phyloP scores from a whole-genome alignment of 2,113 vertebrate species.

The Neomonachus schauinslandi region DNA sequence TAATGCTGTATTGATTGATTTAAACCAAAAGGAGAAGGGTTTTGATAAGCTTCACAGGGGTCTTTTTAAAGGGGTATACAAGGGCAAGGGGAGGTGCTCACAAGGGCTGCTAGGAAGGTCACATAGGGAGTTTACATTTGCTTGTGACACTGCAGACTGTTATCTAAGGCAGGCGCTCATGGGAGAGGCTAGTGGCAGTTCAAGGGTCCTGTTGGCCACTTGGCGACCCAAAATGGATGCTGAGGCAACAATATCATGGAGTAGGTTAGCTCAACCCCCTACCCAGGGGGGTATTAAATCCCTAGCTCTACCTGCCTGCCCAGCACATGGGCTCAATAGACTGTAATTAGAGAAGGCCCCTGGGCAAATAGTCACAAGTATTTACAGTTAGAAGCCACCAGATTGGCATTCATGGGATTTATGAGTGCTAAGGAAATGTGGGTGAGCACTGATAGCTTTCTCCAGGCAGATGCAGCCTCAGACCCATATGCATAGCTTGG shows the following conservation, averaged over 20 bases:
- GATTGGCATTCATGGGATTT: not conserved
- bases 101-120: no score
- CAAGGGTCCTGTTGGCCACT: not conserved
- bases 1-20: not conserved
- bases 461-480: not conserved
- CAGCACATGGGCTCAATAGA: not conserved
- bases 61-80: not conserved
- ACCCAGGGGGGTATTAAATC: not conserved
- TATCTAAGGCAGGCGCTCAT: not conserved
- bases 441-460: not conserved
- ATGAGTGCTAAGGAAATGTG: not conserved
- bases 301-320: not conserved
- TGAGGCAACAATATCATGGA: not conserved
- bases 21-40: not conserved
- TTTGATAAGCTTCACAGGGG: not conserved
- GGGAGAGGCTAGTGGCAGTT: not conserved
- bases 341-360: not conserved
- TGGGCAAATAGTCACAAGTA: not conserved
- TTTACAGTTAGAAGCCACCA: not conserved
- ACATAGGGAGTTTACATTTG: fast-evolving
- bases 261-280: not conserved
- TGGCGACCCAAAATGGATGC: not conserved
- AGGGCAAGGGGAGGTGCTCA: not conserved
- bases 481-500: no score
- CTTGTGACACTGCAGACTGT: not conserved